Evolutionary conservation across 2,113 vertebrate species (phyloP).

Genomic region (Rhipidura dahli): DNA sequence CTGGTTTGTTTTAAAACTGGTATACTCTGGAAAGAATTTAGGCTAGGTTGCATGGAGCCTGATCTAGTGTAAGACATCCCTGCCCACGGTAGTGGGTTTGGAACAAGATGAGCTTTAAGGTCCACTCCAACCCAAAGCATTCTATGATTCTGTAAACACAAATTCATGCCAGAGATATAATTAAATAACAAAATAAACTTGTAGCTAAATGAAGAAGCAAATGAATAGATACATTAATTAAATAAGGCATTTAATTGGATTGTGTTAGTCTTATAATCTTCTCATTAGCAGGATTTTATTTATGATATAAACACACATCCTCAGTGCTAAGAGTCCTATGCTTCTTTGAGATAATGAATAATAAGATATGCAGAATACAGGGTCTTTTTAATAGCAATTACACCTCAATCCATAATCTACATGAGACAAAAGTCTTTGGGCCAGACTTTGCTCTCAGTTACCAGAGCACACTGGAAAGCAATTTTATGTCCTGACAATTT

Average conservation of each 20-base stretch:
- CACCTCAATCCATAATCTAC: background rate
- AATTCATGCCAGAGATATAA: background rate
- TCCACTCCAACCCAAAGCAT: background rate
- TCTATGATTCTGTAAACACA: background rate
- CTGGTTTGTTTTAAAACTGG: too few relatives aligned
- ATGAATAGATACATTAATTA: background rate
- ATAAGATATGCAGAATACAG: background rate
- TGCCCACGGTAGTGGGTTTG: background rate
- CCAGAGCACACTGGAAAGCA: background rate
- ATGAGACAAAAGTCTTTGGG: background rate
- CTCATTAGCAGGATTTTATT: background rate
- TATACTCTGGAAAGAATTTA: background rate
- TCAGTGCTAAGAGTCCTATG: background rate
- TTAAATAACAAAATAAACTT: background rate
- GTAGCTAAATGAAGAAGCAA: background rate
- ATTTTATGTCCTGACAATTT: background rate
- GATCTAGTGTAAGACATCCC: background rate
- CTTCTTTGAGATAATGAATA: background rate
- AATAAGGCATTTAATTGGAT: background rate
- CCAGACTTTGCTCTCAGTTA: background rate
- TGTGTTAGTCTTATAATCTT: background rate
- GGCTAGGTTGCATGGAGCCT: background rate
- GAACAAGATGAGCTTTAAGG: background rate
- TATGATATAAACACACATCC: background rate
- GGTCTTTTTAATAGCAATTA: background rate